Conservation (phyloP, 2,888 invertebrate genomes). For the Baccha elongata region DNA sequence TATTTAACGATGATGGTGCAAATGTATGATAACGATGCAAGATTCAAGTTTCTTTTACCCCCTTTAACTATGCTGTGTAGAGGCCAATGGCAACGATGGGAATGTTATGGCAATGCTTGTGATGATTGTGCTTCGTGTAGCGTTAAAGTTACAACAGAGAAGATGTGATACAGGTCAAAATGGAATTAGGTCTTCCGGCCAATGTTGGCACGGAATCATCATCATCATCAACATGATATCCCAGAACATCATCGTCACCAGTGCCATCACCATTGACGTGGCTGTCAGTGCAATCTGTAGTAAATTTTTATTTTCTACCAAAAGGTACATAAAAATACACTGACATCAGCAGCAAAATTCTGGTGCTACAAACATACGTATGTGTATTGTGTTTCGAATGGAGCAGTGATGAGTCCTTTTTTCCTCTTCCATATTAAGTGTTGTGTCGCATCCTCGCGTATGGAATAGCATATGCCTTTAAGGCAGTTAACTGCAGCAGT, state of each 20-base stretch:
- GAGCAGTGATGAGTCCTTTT: slow-evolving; percentile 40
- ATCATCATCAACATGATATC: slow-evolving; percentile 43
- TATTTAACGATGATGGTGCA: slow-evolving; percentile 72
- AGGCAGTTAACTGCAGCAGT: slow-evolving; percentile 69
- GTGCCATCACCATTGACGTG: slow-evolving; percentile 37
- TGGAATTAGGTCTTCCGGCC: slow-evolving; percentile 73
- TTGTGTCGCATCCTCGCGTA: slow-evolving; percentile 51
- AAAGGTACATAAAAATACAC: slow-evolving; percentile 56
- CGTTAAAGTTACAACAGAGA: slow-evolving; percentile 36
- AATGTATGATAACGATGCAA: slow-evolving; percentile 71
- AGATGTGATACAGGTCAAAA: slow-evolving; percentile 66
- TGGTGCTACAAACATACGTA: neutral
- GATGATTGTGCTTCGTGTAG: neutral
- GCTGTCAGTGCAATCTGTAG: slow-evolving; percentile 70
- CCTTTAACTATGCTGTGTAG: too few species aligned
- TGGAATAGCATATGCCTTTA: slow-evolving; percentile 55
- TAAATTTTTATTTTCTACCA: slow-evolving; percentile 69
- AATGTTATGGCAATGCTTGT: neutral
- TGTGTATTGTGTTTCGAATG: neutral
- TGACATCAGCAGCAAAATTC: slow-evolving; percentile 34
- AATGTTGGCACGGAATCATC: slow-evolving; percentile 68
- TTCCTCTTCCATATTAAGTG: slow-evolving; percentile 15
- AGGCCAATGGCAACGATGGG: too few species aligned
- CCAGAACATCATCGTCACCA: slow-evolving; percentile 35
- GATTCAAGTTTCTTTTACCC: slow-evolving; percentile 43